A percentile compares a stretch with the other conserved stretches of the same genome.
phyloP scores from a whole-genome alignment of 2,888 invertebrate species.

The Parnassius glacialis region DNA sequence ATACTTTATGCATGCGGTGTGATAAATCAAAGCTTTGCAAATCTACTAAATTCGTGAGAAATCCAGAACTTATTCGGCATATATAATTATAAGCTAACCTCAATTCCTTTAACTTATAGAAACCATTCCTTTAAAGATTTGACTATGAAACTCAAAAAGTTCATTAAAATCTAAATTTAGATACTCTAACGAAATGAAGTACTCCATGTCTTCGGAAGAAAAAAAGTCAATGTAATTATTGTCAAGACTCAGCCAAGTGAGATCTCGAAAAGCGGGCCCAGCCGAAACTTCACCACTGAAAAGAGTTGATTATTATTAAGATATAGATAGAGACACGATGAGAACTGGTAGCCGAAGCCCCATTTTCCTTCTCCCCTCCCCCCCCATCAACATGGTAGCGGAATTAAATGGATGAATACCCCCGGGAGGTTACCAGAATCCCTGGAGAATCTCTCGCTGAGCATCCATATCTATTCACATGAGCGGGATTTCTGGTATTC shows the following conservation, averaged over 20 bases:
- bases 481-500: no score
- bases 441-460: no score
- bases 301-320: conserved; percentile 87
- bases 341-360: no score
- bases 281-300: conserved; percentile 86
- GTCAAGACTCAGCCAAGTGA: conserved; percentile 90
- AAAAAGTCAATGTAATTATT: conserved; percentile 86
- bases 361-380: no score
- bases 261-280: conserved; percentile 81
- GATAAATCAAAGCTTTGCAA: conserved; percentile 87
- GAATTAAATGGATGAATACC: no score
- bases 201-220: conserved; percentile 83
- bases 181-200: conserved; percentile 85
- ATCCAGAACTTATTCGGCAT: conserved; percentile 82
- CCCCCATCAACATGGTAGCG: no score
- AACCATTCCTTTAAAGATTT: conserved; percentile 55
- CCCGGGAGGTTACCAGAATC: no score
- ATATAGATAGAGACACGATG: no score
- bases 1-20: conserved; percentile 83
- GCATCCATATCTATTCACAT: no score
- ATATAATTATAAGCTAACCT: conserved; percentile 90
- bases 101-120: conserved; percentile 86
- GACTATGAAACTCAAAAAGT: conserved; percentile 84
- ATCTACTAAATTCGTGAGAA: conserved; percentile 83
- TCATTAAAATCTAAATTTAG: conserved; percentile 92